Evolutionary conservation across 2,797 vertebrate species (phyloP).

Genomic region (Avahi laniger): DNA sequence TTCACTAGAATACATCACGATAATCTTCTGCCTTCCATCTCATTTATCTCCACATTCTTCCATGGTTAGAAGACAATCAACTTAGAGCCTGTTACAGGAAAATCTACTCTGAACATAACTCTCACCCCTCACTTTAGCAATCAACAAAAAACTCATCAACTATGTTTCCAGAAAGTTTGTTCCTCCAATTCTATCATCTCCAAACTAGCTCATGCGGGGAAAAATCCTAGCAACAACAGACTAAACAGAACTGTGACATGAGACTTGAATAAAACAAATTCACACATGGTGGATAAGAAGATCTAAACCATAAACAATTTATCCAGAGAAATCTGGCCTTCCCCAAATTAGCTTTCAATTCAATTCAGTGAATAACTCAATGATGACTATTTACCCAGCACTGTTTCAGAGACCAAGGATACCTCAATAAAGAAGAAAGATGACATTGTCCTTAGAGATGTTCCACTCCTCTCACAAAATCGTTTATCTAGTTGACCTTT

Average conservation of each 20-base stretch:
- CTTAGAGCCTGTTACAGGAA: not conserved
- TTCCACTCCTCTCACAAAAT: not conserved
- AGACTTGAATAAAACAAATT: not conserved
- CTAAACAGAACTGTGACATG: not conserved
- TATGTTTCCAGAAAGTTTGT: constrained; percentile 20
- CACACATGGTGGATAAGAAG: not conserved
- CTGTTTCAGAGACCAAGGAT: not conserved
- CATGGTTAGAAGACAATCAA: not conserved
- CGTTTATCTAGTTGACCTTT: not conserved
- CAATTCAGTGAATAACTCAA: not conserved
- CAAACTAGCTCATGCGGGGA: not conserved
- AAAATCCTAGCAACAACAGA: constrained; percentile 27
- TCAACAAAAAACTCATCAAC: constrained; percentile 31
- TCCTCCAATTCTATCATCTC: not conserved
- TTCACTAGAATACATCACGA: not conserved
- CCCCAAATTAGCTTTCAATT: not conserved
- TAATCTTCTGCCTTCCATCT: not conserved
- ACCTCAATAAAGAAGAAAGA: not conserved
- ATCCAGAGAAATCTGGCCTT: not conserved
- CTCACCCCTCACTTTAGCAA: not conserved
- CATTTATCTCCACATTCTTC: not conserved
- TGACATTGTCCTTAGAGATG: not conserved
- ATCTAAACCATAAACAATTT: not conserved
- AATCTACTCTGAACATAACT: not conserved
- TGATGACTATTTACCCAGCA: not conserved